Evolutionary conservation across 92 coral and sea anemone species (phyloP).

Genomic region (Chrysogorgia sp.): DNA sequence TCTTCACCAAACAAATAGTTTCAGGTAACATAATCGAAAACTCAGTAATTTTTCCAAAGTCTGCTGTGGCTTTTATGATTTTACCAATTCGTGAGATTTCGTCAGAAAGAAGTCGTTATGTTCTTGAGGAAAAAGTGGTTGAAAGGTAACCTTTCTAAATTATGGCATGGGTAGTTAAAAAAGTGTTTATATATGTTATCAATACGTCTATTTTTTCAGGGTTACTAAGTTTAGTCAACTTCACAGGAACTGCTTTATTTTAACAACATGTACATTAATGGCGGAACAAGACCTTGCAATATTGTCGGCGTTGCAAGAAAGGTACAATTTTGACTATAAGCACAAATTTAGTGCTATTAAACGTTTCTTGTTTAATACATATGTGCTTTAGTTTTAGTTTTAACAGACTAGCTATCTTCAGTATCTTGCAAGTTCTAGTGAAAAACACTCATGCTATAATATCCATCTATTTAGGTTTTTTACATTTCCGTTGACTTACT

Average conservation of each 20-base stretch:
- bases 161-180: not conserved
- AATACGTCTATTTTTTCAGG: slow-evolving; percentile 31
- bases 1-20: slow-evolving; percentile 56
- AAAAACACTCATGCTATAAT: too few relatives aligned
- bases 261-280: slow-evolving; percentile 65
- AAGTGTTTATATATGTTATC: not conserved
- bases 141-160: slow-evolving; percentile 59
- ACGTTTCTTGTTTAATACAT: too few relatives aligned
- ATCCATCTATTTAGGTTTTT: slow-evolving; percentile 61
- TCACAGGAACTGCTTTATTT: slow-evolving; percentile 81
- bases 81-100: slow-evolving; percentile 60
- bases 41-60: slow-evolving; percentile 83
- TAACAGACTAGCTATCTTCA: too few relatives aligned
- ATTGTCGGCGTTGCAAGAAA: slow-evolving; percentile 72
- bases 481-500: slow-evolving; percentile 59
- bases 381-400: too few relatives aligned
- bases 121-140: slow-evolving; percentile 58
- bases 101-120: slow-evolving; percentile 40
- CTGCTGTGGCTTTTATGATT: slow-evolving; percentile 91
- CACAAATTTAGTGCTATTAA: too few relatives aligned
- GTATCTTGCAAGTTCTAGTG: too few relatives aligned
- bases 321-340: slow-evolving; percentile 44
- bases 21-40: slow-evolving; percentile 81
- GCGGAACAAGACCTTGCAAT: slow-evolving; percentile 56
- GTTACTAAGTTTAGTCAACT: slow-evolving; percentile 78